Base-by-base conservation (phyloP, 2,888 invertebrate genomes). In the Ectemnius lituratus region DNA sequence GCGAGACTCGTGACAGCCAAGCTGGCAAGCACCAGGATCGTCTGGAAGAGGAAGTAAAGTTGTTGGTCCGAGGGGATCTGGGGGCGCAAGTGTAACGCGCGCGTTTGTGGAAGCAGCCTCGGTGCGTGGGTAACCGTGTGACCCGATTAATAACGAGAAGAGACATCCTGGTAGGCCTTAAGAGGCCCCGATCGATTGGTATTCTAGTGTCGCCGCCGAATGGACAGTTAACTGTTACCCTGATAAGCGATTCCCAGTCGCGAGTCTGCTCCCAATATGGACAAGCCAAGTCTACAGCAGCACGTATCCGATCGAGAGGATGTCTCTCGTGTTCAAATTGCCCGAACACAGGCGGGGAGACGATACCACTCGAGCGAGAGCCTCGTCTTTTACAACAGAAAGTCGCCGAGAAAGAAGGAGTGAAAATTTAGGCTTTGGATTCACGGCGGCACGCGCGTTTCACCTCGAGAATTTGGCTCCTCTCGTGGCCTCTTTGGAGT, bases 111-210 rank as follows among this genome's bases (percentile, higher is more conserved):
- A 78, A 73, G 75, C 67, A 60, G 49, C 61, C 59, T 56, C 57
- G 73, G 75, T 76, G 72, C 80, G 80, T 85, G 79, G 79, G 70
- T 84, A 87, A 85, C 84, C 87, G 85, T 86, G 83, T 88, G 86
- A 88, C 88, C 88, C 81, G 84, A 83, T 88, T 88, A 83, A 86
- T 87, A 83, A 87, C 81, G 82, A 85, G 86, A 84, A 79, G 80
- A 86, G 79, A 82, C 79, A 85, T 87, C 83, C 85, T 84, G 86
- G 57, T 78, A 79, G 73, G 59, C 80, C 79, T 80, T 81, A 83
- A 83, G 81, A 80, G 86, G 85, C 78, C 11, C 37, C 78, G 74
- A 85, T 84, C 83, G 76, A 86, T 88, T 88, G 86, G 85, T 88
- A 88, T 88, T 86, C 88, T 73, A 86, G 81, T 70, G 70, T 81